Evolutionary conservation across 2,113 vertebrate species (phyloP).

Genomic region (Brachionichthys hirsutus): DNA sequence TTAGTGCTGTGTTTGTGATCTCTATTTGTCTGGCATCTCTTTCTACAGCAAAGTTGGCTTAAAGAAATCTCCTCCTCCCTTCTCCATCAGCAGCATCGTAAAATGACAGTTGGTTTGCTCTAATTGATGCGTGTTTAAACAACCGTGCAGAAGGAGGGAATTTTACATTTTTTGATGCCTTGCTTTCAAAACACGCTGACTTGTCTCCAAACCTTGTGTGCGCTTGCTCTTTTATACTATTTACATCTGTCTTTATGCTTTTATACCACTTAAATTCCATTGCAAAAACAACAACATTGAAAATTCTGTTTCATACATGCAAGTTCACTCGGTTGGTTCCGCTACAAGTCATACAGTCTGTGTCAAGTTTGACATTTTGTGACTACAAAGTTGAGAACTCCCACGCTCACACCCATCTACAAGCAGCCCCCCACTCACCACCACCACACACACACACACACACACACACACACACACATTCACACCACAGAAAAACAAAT

Average conservation of each 20-base stretch:
- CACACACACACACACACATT: too few species aligned
- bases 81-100: constrained; percentile 62
- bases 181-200: not conserved
- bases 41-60: constrained; percentile 60
- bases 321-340: too few species aligned
- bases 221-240: too few species aligned
- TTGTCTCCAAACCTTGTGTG: too few species aligned
- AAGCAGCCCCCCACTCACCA: too few species aligned
- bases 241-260: not conserved
- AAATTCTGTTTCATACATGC: too few species aligned
- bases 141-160: not conserved
- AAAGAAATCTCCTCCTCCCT: constrained; percentile 62
- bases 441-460: too few species aligned
- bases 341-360: too few species aligned
- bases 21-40: not conserved
- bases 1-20: not conserved
- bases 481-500: too few species aligned
- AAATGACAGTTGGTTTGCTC: constrained; percentile 50
- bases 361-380: too few species aligned
- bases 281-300: not conserved
- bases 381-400: too few species aligned
- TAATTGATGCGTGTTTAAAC: not conserved
- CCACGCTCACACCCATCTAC: too few species aligned
- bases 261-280: not conserved
- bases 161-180: not conserved